Conservation (phyloP, 2,888 invertebrate species). For the Xylota sylvarum region DNA sequence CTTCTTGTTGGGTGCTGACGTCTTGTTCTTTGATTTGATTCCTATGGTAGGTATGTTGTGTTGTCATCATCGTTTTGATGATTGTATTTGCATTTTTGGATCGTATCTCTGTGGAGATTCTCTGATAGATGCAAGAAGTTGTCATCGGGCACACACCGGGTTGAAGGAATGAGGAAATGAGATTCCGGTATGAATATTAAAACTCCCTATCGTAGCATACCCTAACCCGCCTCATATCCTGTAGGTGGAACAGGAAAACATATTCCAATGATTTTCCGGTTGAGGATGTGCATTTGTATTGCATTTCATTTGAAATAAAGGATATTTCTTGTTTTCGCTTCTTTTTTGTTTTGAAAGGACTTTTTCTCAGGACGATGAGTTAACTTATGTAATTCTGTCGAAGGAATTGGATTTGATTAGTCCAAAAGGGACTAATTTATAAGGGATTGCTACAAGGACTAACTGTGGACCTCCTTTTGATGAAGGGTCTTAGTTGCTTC, state of each 20-base stretch:
- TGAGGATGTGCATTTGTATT: neutral
- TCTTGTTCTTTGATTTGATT: neutral
- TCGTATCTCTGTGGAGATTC: neutral
- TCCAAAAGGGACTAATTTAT: neutral
- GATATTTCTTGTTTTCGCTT: too few species aligned
- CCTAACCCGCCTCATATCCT: neutral
- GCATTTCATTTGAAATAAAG: neutral
- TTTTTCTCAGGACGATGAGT: neutral
- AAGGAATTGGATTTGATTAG: neutral
- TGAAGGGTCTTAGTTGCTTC: too few species aligned
- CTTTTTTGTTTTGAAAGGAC: neutral
- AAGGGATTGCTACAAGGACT: too few species aligned
- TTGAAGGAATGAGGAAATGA: neutral
- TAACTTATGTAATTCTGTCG: neutral
- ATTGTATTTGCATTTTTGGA: neutral
- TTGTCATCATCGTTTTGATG: neutral
- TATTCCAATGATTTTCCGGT: slow-evolving; percentile 9
- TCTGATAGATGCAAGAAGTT: neutral
- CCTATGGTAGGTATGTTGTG: too few species aligned
- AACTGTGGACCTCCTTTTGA: too few species aligned
- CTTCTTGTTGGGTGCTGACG: neutral
- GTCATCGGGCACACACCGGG: neutral
- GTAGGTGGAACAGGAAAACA: neutral
- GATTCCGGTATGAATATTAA: neutral
- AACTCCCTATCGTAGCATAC: too few species aligned